Percentiles rank a stretch among this genome's conserved stretches.
phyloP scores from a whole-genome alignment of 2,888 invertebrate genomes.

The Diarsia mendica region DNA sequence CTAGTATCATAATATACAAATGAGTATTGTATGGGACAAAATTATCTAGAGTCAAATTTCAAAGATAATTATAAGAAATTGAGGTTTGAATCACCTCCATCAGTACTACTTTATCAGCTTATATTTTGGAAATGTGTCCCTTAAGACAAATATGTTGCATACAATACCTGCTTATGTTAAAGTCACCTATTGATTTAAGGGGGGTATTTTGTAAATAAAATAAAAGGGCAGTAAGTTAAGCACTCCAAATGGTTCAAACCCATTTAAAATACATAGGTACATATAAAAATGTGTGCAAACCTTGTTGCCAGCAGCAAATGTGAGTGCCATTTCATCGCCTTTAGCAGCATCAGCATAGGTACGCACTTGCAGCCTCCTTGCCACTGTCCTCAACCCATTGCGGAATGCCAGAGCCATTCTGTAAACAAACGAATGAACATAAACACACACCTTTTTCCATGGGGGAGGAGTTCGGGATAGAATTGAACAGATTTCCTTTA shows the following conservation, averaged over 20 bases:
- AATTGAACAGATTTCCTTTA: constrained; percentile 1
- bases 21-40: neutral
- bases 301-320: constrained; percentile 97
- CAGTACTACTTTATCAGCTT: neutral
- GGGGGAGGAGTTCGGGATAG: too few species aligned
- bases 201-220: neutral
- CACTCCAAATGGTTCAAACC: neutral
- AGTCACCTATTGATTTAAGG: neutral
- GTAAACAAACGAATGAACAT: constrained; percentile 34
- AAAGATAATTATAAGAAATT: neutral
- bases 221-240: neutral
- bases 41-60: neutral
- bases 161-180: neutral
- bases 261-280: neutral
- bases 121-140: neutral
- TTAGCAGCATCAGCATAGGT: constrained; percentile 92
- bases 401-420: constrained; percentile 91
- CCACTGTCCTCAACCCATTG: constrained; percentile 82
- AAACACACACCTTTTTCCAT: too few species aligned
- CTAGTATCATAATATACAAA: neutral
- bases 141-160: neutral
- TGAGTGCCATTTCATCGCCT: constrained; percentile 95
- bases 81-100: neutral
- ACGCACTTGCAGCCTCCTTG: constrained; percentile 89
- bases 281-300: constrained; percentile 80